Evolutionary conservation across 2,888 invertebrate species (phyloP).

Genomic region (Melinaea marsaeus): DNA sequence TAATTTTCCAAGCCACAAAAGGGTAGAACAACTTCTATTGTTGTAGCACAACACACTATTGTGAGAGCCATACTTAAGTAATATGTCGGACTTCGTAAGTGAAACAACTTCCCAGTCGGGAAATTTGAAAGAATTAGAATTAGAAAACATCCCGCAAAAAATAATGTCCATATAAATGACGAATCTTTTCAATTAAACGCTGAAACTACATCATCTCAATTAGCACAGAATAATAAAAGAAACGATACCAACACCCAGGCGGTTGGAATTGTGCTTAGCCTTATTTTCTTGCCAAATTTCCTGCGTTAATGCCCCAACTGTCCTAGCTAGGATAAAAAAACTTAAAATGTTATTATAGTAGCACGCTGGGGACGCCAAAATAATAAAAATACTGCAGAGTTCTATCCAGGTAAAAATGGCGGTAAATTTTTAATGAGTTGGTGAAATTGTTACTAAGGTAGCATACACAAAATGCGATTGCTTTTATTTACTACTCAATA

Average conservation of each 20-base stretch:
- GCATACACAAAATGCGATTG: constrained; percentile 13
- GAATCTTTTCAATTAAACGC: no score
- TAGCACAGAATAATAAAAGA: no score
- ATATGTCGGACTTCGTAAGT: constrained; percentile 22
- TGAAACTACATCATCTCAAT: no score
- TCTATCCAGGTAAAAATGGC: constrained; percentile 31
- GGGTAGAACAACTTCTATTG: constrained; percentile 21
- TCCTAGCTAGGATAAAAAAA: constrained; percentile 29
- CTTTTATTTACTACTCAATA: constrained; percentile 7
- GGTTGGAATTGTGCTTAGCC: constrained; percentile 3
- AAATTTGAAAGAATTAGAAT: no score
- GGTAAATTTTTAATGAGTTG: constrained; percentile 34
- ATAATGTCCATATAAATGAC: no score
- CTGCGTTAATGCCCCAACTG: constrained; percentile 25
- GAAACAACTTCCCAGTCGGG: constrained; percentile 19
- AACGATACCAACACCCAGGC: neutral
- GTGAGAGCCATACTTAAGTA: constrained; percentile 16
- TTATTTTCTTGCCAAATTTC: constrained; percentile 16
- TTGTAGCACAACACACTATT: constrained; percentile 15
- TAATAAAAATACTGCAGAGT: constrained; percentile 31
- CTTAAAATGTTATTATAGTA: constrained; percentile 32
- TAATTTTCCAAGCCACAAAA: constrained; percentile 29
- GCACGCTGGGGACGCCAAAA: constrained; percentile 22
- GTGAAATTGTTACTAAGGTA: constrained; percentile 21
- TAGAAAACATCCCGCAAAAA: no score